Conservation (phyloP, 2,888 invertebrate genomes). For the Chorisops tibialis region DNA sequence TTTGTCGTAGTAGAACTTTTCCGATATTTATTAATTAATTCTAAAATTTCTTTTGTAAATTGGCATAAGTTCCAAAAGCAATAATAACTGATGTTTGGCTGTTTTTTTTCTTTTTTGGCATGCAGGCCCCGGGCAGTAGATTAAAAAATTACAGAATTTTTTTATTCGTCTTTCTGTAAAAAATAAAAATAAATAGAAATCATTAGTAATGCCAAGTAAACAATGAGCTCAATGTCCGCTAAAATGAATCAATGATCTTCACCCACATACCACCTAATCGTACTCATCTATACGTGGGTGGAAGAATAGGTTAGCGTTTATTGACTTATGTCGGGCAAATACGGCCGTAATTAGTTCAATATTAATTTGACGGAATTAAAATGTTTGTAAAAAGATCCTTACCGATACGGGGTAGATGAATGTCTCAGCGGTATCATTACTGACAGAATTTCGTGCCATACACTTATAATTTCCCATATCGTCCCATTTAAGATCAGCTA, state of each 20-base stretch:
- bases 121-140: neutral
- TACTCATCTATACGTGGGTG: no score
- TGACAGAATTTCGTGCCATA: slow-evolving; percentile 63
- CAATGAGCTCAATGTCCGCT: no score
- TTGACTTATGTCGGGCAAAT: neutral
- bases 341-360: neutral
- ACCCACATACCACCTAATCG: no score
- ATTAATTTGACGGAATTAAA: neutral
- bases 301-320: neutral
- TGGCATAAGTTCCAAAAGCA: slow-evolving; percentile 18
- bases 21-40: no score
- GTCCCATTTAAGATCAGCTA: slow-evolving; percentile 67
- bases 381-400: slow-evolving; percentile 41
- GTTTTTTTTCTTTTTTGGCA: neutral
- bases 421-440: slow-evolving; percentile 61
- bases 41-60: slow-evolving; percentile 2
- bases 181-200: neutral
- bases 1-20: neutral
- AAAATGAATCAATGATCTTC: no score
- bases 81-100: slow-evolving; percentile 9
- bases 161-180: slow-evolving; percentile 27
- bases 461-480: slow-evolving; percentile 85
- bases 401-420: slow-evolving; percentile 69
- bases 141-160: neutral
- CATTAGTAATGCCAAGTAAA: no score